Evolutionary conservation across 1,140 invertebrate species (phyloP).

Genomic region (Drosophila lacteicornis): DNA sequence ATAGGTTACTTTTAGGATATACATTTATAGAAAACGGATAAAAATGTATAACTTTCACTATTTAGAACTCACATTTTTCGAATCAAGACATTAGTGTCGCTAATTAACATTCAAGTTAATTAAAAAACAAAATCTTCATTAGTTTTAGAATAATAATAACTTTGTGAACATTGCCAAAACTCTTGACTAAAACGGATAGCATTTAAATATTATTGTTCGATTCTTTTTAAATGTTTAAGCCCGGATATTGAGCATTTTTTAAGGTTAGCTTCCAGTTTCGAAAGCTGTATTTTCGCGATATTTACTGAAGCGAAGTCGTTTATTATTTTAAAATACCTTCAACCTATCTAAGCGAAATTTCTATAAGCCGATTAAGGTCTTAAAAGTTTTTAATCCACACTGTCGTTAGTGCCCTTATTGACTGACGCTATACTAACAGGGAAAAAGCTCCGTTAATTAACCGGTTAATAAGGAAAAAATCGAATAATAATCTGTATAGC

Average conservation of each 20-base stretch:
- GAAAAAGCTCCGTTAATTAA: constrained; percentile 14
- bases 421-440: constrained; percentile 1
- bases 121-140: not conserved
- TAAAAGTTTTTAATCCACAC: constrained; percentile 11
- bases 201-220: not conserved
- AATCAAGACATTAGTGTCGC: not conserved
- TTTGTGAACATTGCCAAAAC: too few species aligned
- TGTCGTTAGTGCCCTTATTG: constrained; percentile 1
- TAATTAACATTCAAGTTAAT: not conserved
- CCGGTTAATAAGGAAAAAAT: constrained; percentile 17
- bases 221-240: not conserved
- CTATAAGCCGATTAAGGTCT: not conserved
- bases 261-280: not conserved
- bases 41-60: not conserved
- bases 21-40: not conserved
- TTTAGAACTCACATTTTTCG: not conserved
- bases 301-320: constrained; percentile 1
- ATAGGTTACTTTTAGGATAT: not conserved
- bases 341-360: not conserved
- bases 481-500: constrained; percentile 18
- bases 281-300: not conserved
- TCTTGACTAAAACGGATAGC: too few species aligned
- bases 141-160: not conserved
- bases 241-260: too few species aligned
- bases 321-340: not conserved